A percentile compares a stretch with the other conserved stretches of the same genome.
phyloP scores from a whole-genome alignment of 2,888 invertebrate species.

The Meta bourneti region DNA sequence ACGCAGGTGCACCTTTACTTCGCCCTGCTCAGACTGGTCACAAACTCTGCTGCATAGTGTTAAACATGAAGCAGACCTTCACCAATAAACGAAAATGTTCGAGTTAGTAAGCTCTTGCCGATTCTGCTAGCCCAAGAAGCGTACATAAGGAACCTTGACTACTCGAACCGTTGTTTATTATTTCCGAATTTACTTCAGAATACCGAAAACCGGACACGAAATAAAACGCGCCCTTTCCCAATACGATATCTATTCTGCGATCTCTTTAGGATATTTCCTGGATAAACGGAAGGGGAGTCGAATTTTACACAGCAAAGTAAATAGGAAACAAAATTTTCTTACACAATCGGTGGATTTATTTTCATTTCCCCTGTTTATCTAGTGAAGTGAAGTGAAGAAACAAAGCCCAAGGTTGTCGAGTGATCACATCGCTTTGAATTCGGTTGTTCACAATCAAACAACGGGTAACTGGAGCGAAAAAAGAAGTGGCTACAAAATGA shows the following conservation, averaged over 20 bases:
- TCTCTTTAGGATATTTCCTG: conserved; percentile 35
- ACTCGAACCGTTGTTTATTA: not conserved
- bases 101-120: conserved; percentile 1
- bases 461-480: too few species aligned
- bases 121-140: not conserved
- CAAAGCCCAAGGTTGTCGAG: too few species aligned
- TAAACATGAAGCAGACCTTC: not conserved
- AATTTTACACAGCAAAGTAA: conserved; percentile 47
- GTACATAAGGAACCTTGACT: not conserved
- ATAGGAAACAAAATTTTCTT: conserved; percentile 24
- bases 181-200: conserved; percentile 14
- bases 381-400: not conserved
- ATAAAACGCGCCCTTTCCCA: conserved; percentile 16
- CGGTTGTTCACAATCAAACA: too few species aligned
- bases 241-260: conserved; percentile 42
- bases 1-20: too few species aligned
- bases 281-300: conserved; percentile 7
- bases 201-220: not conserved
- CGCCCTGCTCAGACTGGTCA: too few species aligned
- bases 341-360: conserved; percentile 48
- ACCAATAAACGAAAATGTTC: conserved; percentile 7
- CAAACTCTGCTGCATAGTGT: not conserved
- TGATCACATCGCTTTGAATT: too few species aligned
- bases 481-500: too few species aligned
- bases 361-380: conserved; percentile 39